These are phyloP conservation scores for Mongoloraphidia duomilia DNA, from an alignment of 2,888 invertebrate species.

Conservation along the genomic window DNA sequence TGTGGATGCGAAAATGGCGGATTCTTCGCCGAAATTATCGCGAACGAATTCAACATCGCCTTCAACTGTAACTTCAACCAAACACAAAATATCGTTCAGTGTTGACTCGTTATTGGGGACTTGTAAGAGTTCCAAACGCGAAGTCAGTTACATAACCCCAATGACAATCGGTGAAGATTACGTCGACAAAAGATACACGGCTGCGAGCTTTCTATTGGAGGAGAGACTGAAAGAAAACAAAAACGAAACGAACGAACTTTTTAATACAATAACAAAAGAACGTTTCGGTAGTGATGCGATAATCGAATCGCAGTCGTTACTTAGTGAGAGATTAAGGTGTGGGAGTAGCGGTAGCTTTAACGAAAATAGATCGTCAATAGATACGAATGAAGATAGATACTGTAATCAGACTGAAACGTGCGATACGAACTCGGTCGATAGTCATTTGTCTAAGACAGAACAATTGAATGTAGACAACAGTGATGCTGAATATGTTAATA, in stretches of 20 bases:
- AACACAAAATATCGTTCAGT: constrained; percentile 58
- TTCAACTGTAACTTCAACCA: constrained; percentile 28
- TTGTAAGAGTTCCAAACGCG: constrained; percentile 1
- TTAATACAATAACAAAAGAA: not conserved
- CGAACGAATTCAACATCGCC: constrained; percentile 4
- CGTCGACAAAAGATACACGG: constrained; percentile 13
- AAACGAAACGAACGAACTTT: too few relatives aligned
- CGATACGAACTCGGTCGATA: not conserved
- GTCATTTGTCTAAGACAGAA: constrained; percentile 2
- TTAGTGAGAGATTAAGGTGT: not conserved
- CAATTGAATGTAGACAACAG: constrained; percentile 5
- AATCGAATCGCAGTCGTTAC: too few relatives aligned
- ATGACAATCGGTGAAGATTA: constrained; percentile 9
- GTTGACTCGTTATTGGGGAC: constrained; percentile 47
- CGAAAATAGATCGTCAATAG: not conserved
- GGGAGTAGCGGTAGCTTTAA: not conserved
- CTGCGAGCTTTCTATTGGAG: constrained; percentile 7
- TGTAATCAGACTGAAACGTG: not conserved
- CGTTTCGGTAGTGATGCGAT: not conserved
- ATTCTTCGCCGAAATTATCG: not conserved
- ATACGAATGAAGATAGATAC: not conserved
- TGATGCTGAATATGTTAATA: constrained; percentile 3
- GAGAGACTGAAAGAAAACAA: not conserved
- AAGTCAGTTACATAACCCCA: constrained; percentile 10
- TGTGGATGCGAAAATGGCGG: not conserved